Evolutionary conservation across 2,113 vertebrate species (phyloP).

Genomic region (Lates calcarifer): DNA sequence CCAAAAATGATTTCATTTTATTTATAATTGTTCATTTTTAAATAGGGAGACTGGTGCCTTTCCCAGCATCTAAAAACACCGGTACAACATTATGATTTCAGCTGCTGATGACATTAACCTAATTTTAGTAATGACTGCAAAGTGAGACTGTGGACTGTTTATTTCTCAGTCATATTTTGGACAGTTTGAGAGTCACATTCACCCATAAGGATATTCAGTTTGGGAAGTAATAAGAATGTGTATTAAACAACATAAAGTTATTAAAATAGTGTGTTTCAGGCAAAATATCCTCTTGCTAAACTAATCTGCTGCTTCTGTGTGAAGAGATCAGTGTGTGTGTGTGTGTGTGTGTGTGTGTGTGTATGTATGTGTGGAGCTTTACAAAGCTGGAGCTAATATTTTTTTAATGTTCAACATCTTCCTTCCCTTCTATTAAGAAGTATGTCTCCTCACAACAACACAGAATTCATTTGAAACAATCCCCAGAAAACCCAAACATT

Average conservation of each 20-base stretch:
- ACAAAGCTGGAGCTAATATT: too few relatives aligned
- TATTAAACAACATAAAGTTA: not conserved
- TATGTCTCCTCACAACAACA: not conserved
- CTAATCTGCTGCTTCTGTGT: not conserved
- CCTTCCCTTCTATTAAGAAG: not conserved
- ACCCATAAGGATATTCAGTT: not conserved
- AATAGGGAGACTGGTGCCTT: not conserved
- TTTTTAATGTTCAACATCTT: too few relatives aligned
- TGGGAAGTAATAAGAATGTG: not conserved
- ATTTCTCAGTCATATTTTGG: not conserved
- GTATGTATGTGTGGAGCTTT: too few relatives aligned
- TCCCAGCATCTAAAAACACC: too few relatives aligned
- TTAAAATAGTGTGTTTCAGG: not conserved
- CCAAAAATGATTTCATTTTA: not conserved
- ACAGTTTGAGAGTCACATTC: not conserved
- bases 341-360: not conserved
- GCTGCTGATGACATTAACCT: too few relatives aligned
- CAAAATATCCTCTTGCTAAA: not conserved
- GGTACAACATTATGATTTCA: too few relatives aligned
- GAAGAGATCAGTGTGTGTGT: not conserved
- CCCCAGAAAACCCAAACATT: not conserved
- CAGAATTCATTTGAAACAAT: too few relatives aligned
- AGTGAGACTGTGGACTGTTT: not conserved
- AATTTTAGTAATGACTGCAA: not conserved
- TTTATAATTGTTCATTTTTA: too few relatives aligned